Base-by-base conservation (phyloP, 1,140 invertebrate genomes). In the Dufourea novaeangliae region DNA sequence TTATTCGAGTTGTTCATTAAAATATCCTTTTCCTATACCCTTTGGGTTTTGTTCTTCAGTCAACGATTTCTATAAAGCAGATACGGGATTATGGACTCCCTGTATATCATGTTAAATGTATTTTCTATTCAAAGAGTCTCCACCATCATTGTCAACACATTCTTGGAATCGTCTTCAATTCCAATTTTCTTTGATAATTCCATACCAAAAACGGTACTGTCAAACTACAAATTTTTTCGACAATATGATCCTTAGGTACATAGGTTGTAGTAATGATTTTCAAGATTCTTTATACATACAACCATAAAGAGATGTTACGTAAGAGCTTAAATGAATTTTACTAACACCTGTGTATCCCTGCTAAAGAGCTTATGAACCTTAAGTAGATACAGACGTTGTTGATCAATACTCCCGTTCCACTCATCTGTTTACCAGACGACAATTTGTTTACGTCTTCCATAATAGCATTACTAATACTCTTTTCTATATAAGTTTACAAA, bases 341-440 rank as follows among this genome's bases (percentile, higher is more conserved):
- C 25, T 56, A 34, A 46, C 29, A 52, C 32, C 25, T 22, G 14
- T 34, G 50, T 32, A 20, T 56, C 32, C 25, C 46, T 56, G 50
- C 44, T 41, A 27, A 75, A 22, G 27, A 57, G 63, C 72, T 75
- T 67, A 57, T 27, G 59, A 75, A 41, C 46, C 27, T 37, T 37
- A 37, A 66, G 63, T 46, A n/a, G n/a, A n/a, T n/a, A 34, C 17
- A 59, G 22, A 29, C 52, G 20, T 59, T 25, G 54, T 39, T 66
- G 25, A 75, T 75, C 63, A 59, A 67, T 75, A 75, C 54, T 67
- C 50, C n/a, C 27, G 72, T 25, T 27, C 27, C 39, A 59, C 37
- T 57, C n/a, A 27, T 66, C 39, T 25, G 17, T 50, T 34, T n/a
- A 29, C 27, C 54, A n/a, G 22, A 6, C 14, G 20, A n/a, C n/a